These are phyloP conservation scores for Neogobius melanostomus DNA, from an alignment of 2,113 vertebrate species.

Conservation along the genomic window DNA sequence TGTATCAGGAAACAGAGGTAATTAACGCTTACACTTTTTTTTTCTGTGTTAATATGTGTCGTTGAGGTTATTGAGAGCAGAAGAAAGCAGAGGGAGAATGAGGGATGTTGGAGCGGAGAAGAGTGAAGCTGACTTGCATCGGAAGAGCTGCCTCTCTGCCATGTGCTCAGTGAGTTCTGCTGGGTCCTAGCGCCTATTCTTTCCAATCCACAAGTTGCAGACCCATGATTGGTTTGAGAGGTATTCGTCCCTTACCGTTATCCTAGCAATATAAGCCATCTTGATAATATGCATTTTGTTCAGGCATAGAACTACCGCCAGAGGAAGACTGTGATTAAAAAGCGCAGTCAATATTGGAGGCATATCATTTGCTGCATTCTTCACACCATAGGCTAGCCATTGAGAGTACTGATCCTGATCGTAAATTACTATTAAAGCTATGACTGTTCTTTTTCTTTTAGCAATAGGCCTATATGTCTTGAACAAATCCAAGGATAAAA, in stretches of 20 bases:
- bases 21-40: conserved; percentile 1
- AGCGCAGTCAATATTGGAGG: too few species aligned
- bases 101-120: conserved; percentile 34
- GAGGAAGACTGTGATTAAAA: too few species aligned
- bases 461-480: background rate
- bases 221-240: too few species aligned
- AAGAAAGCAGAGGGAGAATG: conserved; percentile 28
- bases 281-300: too few species aligned
- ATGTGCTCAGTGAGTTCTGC: conserved; percentile 58
- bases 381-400: too few species aligned
- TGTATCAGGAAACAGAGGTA: background rate
- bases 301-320: too few species aligned
- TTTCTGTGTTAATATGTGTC: background rate
- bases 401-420: too few species aligned
- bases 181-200: conserved; percentile 55
- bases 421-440: too few species aligned
- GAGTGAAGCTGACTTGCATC: conserved; percentile 32
- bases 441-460: background rate
- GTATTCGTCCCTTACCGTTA: too few species aligned
- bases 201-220: accelerated
- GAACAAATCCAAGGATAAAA: background rate
- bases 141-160: conserved; percentile 48
- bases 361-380: too few species aligned
- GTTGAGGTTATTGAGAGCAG: conserved; percentile 12
- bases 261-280: too few species aligned